A percentile compares a stretch with the other conserved stretches of the same genome.
Evolutionary conservation across 2,888 invertebrate genomes (phyloP).

Genomic region (Heliconius hortense): DNA sequence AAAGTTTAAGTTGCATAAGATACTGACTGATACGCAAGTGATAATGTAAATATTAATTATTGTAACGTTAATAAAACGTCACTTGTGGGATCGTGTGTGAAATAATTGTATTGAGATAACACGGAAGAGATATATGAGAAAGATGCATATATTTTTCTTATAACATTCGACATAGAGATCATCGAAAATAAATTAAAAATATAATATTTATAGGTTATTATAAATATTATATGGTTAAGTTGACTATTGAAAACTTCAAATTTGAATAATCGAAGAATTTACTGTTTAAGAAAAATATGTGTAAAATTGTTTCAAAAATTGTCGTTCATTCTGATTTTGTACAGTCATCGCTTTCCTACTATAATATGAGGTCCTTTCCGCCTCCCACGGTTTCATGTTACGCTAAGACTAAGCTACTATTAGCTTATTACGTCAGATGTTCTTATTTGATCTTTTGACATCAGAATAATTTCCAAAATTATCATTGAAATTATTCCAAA

Average conservation of each 20-base stretch:
- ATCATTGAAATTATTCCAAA: not conserved
- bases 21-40: conserved; percentile 77
- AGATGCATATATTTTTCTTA: conserved; percentile 30
- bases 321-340: conserved; percentile 40
- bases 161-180: not conserved
- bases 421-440: conserved; percentile 42
- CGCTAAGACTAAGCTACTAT: conserved; percentile 56
- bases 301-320: conserved; percentile 4
- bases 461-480: not conserved
- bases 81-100: conserved; percentile 41
- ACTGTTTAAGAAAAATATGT: conserved; percentile 4
- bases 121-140: not conserved
- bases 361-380: conserved; percentile 58
- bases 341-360: conserved; percentile 47
- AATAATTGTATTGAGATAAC: conserved; percentile 17
- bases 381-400: conserved; percentile 67
- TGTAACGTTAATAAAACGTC: conserved; percentile 45
- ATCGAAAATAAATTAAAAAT: not conserved
- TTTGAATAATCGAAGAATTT: not conserved
- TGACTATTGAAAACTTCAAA: not conserved
- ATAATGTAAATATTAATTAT: conserved; percentile 77
- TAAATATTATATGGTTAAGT: too few relatives aligned
- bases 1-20: conserved; percentile 55
- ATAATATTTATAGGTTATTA: not conserved
- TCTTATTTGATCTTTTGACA: conserved; percentile 18